Base-by-base conservation (phyloP, 2,113 vertebrate genomes). In the Hucho hucho region DNA sequence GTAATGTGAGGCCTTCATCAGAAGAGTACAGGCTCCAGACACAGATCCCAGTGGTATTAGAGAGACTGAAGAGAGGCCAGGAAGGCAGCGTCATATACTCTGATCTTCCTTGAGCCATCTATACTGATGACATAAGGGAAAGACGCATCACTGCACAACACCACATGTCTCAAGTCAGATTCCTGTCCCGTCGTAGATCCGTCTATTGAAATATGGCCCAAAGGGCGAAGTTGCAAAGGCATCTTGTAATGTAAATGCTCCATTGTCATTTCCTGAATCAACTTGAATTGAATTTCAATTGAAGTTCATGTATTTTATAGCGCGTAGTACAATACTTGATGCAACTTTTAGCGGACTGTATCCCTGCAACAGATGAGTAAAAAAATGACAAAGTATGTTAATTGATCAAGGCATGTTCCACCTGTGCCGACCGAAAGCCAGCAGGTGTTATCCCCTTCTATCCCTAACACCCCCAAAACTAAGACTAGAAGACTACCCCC, bases 111-210 rank as follows among this genome's bases (percentile, higher is more conserved):
- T 59, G 67, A 64, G 84, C 84, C 71, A 87, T 83, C 85, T 77
- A 79, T 81, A 89, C 76, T 46, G 87, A 87, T 91, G 90, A 91
- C 87, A 86, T 79, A 86, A 80, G 86, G 88, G 85, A 88, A 89
- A 88, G 84, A 81, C 61, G 66, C 84, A 85, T 83, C 78, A 70
- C 78, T 87, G 87, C 82, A 84, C 76, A 86, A 87, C 87, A 91
- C 79, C 77, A 75, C 84, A 59, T 86, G 82, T 86, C 88, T 82
- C 20, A 25, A 86, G 87, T 90, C 89, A 72, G 85, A 86, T 90
- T 89, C 85, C 84, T 83, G 26, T 56, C 79, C 49, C 3, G 14
- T 18, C 49, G 4, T 53, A 53, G 49, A 86, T 86, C 74, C 79
- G 83, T 89, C 75, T 83, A 82, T 79, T 91, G 85, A 87, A 86